Base-by-base conservation (phyloP, 1,140 invertebrate genomes). In the Spodoptera litura region DNA sequence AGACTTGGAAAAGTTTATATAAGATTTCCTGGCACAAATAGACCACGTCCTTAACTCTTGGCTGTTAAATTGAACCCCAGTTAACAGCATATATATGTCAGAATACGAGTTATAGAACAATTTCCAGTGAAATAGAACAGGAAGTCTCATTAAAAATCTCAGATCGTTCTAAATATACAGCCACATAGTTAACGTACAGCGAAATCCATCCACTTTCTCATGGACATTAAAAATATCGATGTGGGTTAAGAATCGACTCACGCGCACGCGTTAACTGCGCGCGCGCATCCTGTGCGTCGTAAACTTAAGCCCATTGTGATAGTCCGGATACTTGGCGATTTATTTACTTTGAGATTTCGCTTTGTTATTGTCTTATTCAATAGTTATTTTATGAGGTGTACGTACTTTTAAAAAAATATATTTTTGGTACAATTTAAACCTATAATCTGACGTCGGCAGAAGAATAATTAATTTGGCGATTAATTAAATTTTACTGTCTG, bases 161-260 rank as follows among this genome's bases (percentile, higher is more conserved):
- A 35, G 27, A 44, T 58, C 52, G 53, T 49, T 70, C 70, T 58
- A 72, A 72, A 72, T 20, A 56, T 53, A 55, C 8, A 31, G n/a
- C 53, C 13, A 49, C 38, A 44, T 49, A 62, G 38, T n/a, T 68
- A 27, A 70, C 66, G 25, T 70, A 70, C 66, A 12, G 53, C 70
- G 52, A 58, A 72, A 56, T 10, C 71, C 27, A 73, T 59, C 71
- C 38, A 51, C 71, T 73, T 73, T 73, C 56, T 73, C 56, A 59
- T 35, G 31, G 15, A 71, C 68, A 59, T 73, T 73, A 73, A 73
- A 73, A 73, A 73, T 73, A 73, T 73, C 71, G 38, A 73, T 49
- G 55, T 73, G 56, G 71, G 71, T 73, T 73, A 73, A 73, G 55
- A 73, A 73, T 73, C 71, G 71, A 59, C 9, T 61, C 71, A 73